phyloP scores from a whole-genome alignment of 2,797 vertebrate genomes.

The Apogon hyalosoma region DNA sequence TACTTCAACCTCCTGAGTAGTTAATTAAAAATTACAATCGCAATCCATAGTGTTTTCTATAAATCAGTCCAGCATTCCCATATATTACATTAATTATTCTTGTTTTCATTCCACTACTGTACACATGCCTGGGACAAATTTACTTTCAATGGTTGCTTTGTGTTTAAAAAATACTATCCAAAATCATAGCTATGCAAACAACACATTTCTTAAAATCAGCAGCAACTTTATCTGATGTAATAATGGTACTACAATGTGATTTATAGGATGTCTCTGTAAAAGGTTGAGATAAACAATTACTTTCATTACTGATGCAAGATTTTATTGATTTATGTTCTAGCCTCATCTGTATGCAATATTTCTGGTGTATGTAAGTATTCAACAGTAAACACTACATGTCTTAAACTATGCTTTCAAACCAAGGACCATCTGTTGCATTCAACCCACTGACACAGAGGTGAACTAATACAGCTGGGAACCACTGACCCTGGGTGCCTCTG shows the following conservation, averaged over 20 bases:
- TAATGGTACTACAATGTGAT: no score
- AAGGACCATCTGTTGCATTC: background rate
- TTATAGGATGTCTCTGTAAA: background rate
- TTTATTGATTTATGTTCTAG: background rate
- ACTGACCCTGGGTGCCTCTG: constrained; percentile 88
- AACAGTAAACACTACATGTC: no score
- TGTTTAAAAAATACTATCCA: no score
- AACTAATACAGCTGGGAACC: constrained; percentile 86
- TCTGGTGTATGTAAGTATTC: no score
- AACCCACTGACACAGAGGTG: background rate
- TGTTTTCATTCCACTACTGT: no score
- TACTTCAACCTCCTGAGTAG: background rate
- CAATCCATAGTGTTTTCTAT: constrained; percentile 10
- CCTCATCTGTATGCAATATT: no score
- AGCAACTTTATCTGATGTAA: no score
- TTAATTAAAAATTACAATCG: background rate
- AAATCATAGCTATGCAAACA: no score
- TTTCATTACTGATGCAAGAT: background rate
- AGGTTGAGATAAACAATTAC: background rate
- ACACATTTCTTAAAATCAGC: no score
- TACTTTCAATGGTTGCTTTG: no score
- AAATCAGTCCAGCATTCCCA: constrained; percentile 1
- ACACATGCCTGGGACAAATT: no score
- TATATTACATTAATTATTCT: no score
- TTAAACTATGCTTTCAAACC: background rate